phyloP scores from a whole-genome alignment of 1,140 invertebrate genomes.

The Scaptomyza hsui region DNA sequence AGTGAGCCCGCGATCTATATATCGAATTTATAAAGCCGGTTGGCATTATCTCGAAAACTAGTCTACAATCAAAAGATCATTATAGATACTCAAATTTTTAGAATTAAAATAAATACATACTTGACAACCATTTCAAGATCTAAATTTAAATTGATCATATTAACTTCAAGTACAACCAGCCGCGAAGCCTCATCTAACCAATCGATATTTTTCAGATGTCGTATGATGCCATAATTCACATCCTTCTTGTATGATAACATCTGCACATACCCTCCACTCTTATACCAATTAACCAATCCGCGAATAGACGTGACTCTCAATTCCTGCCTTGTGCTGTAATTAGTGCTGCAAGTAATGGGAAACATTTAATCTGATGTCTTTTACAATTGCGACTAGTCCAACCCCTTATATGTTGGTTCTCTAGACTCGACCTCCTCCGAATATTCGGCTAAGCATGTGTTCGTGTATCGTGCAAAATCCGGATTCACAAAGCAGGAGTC shows the following conservation, averaged over 20 bases:
- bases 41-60: slow-evolving; percentile 28
- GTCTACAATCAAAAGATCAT: background rate
- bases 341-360: background rate
- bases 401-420: slow-evolving; percentile 11
- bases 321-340: slow-evolving; percentile 19
- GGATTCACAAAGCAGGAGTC: slow-evolving; percentile 22
- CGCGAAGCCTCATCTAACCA: slow-evolving; percentile 56
- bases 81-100: no score
- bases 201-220: slow-evolving; percentile 8
- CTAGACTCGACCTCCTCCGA: slow-evolving; percentile 15
- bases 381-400: background rate
- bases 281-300: slow-evolving; percentile 20
- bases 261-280: slow-evolving; percentile 42
- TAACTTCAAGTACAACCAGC: slow-evolving; percentile 42
- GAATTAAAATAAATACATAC: slow-evolving; percentile 44
- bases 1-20: background rate
- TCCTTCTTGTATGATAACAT: slow-evolving; percentile 19
- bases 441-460: slow-evolving; percentile 34
- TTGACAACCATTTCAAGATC: slow-evolving; percentile 23
- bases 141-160: slow-evolving; percentile 41
- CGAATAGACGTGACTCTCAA: slow-evolving; percentile 1
- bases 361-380: background rate
- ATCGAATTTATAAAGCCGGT: background rate
- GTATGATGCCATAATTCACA: slow-evolving; percentile 20
- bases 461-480: slow-evolving; percentile 27